These are phyloP conservation scores for Botia kubotai DNA, from an alignment of 2,797 vertebrate species.

Conservation along the genomic window DNA sequence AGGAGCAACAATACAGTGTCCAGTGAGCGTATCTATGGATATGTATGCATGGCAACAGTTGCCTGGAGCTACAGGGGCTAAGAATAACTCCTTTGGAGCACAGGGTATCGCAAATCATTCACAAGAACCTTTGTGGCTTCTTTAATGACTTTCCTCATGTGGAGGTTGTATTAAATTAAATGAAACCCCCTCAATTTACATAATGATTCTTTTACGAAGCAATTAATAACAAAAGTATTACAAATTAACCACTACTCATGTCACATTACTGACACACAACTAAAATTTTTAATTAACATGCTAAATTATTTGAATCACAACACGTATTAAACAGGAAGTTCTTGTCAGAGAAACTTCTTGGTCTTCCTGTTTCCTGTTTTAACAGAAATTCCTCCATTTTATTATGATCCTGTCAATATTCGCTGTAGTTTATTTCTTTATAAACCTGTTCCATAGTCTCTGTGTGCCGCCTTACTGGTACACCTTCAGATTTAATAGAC, in stretches of 20 bases:
- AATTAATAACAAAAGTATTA: conserved; percentile 70
- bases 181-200: conserved; percentile 70
- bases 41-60: conserved; percentile 84
- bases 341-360: not conserved
- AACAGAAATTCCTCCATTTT: not conserved
- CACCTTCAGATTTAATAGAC: not conserved
- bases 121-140: conserved; percentile 73
- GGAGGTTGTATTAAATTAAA: conserved; percentile 74
- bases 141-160: conserved; percentile 74
- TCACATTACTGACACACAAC: not conserved
- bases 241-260: conserved; percentile 70
- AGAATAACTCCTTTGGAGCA: conserved; percentile 81
- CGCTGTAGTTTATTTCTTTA: not conserved
- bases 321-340: conserved; percentile 28
- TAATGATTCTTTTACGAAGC: conserved; percentile 73
- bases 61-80: conserved; percentile 83
- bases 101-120: conserved; percentile 74
- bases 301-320: conserved; percentile 45
- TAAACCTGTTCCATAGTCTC: not conserved
- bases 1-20: conserved; percentile 60
- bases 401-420: not conserved
- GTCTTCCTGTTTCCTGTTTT: not conserved
- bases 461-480: not conserved
- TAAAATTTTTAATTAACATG: conserved; percentile 51
- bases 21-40: conserved; percentile 78